A percentile compares a stretch with the other conserved stretches of the same genome.
phyloP scores from a whole-genome alignment of 2,888 invertebrate genomes.

The Morinoia aosen region DNA sequence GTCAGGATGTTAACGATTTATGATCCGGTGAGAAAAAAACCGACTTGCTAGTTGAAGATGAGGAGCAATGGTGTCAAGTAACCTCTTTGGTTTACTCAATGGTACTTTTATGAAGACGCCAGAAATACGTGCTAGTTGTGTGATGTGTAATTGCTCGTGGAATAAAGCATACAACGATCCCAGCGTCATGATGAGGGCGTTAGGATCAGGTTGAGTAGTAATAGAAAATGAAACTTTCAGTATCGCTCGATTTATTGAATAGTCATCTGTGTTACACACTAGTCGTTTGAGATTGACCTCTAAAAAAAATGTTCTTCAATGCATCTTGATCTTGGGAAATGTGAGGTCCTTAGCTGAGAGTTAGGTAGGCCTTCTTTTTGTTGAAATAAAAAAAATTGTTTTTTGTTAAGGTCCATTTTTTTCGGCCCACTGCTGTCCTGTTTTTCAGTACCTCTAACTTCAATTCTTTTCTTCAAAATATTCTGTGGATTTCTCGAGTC shows the following conservation, averaged over 20 bases:
- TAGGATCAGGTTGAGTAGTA: background rate
- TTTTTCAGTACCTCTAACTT: too few species aligned
- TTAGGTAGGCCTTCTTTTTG: too few species aligned
- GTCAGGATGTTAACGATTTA: background rate
- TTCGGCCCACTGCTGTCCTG: too few species aligned
- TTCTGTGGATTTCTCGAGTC: too few species aligned
- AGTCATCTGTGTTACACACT: background rate
- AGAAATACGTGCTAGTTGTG: background rate
- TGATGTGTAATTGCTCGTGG: background rate
- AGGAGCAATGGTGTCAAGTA: background rate
- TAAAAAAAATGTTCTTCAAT: background rate
- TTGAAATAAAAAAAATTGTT: too few species aligned
- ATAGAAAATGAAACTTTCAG: background rate
- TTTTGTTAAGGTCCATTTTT: too few species aligned
- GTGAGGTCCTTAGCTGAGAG: too few species aligned
- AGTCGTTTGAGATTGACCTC: background rate
- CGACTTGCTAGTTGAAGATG: background rate
- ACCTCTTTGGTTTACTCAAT: background rate
- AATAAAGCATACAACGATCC: background rate
- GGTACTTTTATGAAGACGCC: background rate
- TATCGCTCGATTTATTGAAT: background rate
- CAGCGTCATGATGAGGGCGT: background rate
- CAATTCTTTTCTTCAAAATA: too few species aligned
- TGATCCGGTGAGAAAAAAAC: background rate
- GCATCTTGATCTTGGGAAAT: too few species aligned